A percentile compares a stretch with the other conserved stretches of the same genome.
Conservation (phyloP, 2,888 invertebrate species). For the Acanthosepion pharaonis region DNA sequence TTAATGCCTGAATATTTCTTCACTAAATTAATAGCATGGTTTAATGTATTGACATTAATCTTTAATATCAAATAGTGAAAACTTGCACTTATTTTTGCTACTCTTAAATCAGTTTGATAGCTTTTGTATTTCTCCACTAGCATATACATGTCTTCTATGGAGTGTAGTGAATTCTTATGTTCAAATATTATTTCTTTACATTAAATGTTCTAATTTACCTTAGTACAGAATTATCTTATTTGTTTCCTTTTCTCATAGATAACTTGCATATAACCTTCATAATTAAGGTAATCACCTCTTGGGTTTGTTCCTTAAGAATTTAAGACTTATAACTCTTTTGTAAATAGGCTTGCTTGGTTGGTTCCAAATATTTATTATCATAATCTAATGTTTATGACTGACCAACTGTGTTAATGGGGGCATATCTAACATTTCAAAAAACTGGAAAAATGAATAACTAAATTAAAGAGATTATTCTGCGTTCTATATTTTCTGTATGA, state of each 20-base stretch:
- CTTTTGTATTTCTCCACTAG: neutral
- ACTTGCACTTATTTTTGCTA: neutral
- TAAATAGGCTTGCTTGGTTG: neutral
- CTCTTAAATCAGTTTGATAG: neutral
- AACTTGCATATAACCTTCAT: neutral
- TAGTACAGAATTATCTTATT: constrained; percentile 20
- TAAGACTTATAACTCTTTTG: neutral
- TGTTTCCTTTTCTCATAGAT: neutral
- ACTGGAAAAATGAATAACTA: too few species aligned
- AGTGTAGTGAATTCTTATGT: neutral
- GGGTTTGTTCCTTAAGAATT: neutral
- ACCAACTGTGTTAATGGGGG: neutral
- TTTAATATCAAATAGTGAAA: too few species aligned
- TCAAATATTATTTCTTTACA: neutral
- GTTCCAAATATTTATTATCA: neutral
- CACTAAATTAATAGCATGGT: too few species aligned
- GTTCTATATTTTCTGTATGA: too few species aligned
- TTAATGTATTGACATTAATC: too few species aligned
- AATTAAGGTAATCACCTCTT: neutral
- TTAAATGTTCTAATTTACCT: neutral
- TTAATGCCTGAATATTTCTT: too few species aligned
- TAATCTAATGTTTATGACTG: neutral
- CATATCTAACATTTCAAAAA: too few species aligned
- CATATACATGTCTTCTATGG: neutral
- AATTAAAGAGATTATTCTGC: too few species aligned